These are phyloP conservation scores for Tapirus terrestris DNA, from an alignment of 2,113 vertebrate species.

Conservation along the genomic window DNA sequence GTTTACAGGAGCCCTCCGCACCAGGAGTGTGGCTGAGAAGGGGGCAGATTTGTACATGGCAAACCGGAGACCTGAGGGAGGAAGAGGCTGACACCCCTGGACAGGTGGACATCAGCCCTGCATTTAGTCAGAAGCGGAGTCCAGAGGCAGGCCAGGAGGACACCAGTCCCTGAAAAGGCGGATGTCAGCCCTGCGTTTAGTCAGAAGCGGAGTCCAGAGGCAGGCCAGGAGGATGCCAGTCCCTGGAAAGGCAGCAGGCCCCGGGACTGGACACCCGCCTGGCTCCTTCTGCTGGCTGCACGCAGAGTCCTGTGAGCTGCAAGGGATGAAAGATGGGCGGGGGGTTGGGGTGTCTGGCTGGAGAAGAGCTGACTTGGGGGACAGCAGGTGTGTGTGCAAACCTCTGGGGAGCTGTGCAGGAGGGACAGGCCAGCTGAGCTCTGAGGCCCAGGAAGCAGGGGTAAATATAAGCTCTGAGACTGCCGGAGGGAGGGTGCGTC, in stretches of 20 bases:
- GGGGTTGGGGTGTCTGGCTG: not conserved
- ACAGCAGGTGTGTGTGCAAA: not conserved
- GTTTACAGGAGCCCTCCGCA: not conserved
- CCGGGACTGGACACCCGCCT: not conserved
- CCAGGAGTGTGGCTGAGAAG: not conserved
- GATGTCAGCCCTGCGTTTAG: not conserved
- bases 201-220: not conserved
- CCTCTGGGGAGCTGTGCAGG: not conserved
- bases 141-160: not conserved
- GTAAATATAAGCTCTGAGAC: too few species aligned
- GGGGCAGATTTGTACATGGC: too few species aligned
- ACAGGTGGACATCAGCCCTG: accelerated
- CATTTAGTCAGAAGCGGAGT: not conserved
- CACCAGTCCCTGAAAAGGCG: not conserved
- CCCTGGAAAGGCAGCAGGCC: not conserved
- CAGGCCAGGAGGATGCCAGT: not conserved
- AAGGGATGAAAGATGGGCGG: not conserved
- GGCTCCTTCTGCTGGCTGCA: not conserved
- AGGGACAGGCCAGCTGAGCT: not conserved
- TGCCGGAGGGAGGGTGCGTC: not conserved
- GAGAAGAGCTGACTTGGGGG: not conserved
- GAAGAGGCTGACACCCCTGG: not conserved
- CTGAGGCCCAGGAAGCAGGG: not conserved
- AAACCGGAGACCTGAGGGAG: not conserved
- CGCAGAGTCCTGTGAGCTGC: not conserved